Evolutionary conservation across 2,113 vertebrate genomes (phyloP), one percentile per base, ranked within the genome.

Genomic region (Corydoras maculifer): DNA sequence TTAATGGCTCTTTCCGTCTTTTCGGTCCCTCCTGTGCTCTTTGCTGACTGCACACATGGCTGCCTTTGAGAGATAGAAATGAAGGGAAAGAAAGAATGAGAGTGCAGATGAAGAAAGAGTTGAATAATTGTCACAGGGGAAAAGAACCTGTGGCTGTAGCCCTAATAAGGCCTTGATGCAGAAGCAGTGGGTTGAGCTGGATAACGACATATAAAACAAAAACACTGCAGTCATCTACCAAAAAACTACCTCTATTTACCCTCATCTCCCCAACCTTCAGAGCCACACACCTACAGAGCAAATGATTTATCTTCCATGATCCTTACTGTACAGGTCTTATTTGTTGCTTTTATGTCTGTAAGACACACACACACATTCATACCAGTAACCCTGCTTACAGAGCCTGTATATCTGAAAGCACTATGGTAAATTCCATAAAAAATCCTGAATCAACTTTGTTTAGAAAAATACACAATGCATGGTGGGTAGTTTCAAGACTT

Each of bases 41-140:
- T 58, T 14, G 18, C 32, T 13, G 63, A 50, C 58, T 48, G 63
- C 5, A 50, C 58, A 73, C 54, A 57, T n/a, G 30, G 25, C 29
- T 54, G 57, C 57, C 63, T 60, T 57, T 64, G 53, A 67, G 49
- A 67, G 31, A 35, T 13, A 63, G 11, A 43, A 31, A 10, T 8
- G 12, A 65, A 77, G 70, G 58, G 67, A 75, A 68, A 31, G 65
- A 35, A 62, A 63, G 65, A 69, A 65, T 31, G 51, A 15, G 18
- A 32, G 72, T 49, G 43, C 12, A 9, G 14, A 57, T 57, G 54
- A 57, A 48, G 65, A 43, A 65, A 62, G 58, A 62, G n/a, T n/a
- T 57, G 54, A 57, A 57, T 57, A n/a, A n/a, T 57, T 57, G 54
- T 14, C 6, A 14, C n/a, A 3, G 12, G 12, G 54, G 54, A 57